Base-by-base conservation (phyloP, 2,113 vertebrate species). In the Caranx ignobilis region DNA sequence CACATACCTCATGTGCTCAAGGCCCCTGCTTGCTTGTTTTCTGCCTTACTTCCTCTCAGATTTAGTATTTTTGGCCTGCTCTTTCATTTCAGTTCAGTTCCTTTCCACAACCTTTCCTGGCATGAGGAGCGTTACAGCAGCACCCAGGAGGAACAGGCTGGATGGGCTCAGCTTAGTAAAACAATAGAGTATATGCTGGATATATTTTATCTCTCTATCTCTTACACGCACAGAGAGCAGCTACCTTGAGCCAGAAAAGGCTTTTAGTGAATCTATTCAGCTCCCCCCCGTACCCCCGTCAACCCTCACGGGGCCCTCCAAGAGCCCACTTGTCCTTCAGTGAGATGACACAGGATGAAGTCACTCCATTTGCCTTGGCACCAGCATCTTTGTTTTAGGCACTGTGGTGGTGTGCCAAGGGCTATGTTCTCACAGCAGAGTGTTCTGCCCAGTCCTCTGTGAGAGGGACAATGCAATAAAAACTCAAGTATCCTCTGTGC, bases 291-390 rank as follows among this genome's bases (percentile, higher is more conserved):
- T 32, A 39, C 32, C 61, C 77, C 52, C 12, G n/a, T 79, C 26
- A 47, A 9, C n/a, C 70, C 84, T 70, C 71, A 37, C 1, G 47
- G 56, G 50, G 66, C 67, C 78, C 79, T 78, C 60, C 39, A 5
- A 75, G 69, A 62, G 59, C 72, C 64, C 71, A 34, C 76, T 85
- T 78, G 89, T 91, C 84, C 90, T 86, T 73, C 79, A 71, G 74
- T 3, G 71, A 73, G 82, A 89, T 69, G 89, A 88, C 89, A 81
- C 84, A 75, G 78, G 83, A 88, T 94, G 91, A 93, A 89, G 89
- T 92, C 90, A 92, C 79, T 78, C 39, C 59, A 50, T 85, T 87
- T 82, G 81, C 81, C 60, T 89, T 89, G 89, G 91, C 87, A 79
- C 63, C 16, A 16, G 56, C 57, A 48, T 35, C 75, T 74, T 80